Evolutionary conservation across 1,140 invertebrate species (phyloP), one percentile per base, ranked within the genome.

Genomic region (Tribolium castaneum): DNA sequence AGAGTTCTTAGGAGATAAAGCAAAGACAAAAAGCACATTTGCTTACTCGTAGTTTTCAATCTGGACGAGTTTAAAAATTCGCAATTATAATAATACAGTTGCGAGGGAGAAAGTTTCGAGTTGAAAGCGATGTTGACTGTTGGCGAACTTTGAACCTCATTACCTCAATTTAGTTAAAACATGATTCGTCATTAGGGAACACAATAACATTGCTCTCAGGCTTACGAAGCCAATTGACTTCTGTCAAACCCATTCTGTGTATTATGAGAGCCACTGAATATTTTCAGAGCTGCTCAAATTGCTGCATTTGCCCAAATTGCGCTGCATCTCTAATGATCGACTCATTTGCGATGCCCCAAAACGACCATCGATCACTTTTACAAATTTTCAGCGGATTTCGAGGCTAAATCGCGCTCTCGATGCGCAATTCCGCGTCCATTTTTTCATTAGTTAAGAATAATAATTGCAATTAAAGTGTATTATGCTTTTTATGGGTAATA

Each of bases 191-290:
- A 82, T 83, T 84, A 76, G 82, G 72, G 76, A 66, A 76, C 73
- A 77, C 80, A 82, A 81, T 82, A 84, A 82, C 80, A 82, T 77
- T 62, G 70, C 80, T 76, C 81, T 82, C 75, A 49, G 74, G 79
- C 73, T 83, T 84, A 84, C 83, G 83, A 84, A 84, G 83, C 81
- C 78, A 84, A 84, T 84, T 82, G 80, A 81, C 80, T 82, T 82
- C 74, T 80, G 78, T 80, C 78, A 76, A 77, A 80, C 73, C 71
- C 71, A 78, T 71, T 78, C 51, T 54, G 35, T 74, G 70, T 51
- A 73, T 73, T 73, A 73, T 52, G 45, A 52, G 22, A 66, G 59
- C 71, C 71, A 73, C 49, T 73, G 49, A 35, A 73, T 51, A 73
- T 52, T 51, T 73, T 73, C 13, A 34, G n/a, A 22, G 10, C 22